These are phyloP conservation scores for Eupithecia dodoneata DNA, from an alignment of 2,888 invertebrate species.

Conservation along the genomic window DNA sequence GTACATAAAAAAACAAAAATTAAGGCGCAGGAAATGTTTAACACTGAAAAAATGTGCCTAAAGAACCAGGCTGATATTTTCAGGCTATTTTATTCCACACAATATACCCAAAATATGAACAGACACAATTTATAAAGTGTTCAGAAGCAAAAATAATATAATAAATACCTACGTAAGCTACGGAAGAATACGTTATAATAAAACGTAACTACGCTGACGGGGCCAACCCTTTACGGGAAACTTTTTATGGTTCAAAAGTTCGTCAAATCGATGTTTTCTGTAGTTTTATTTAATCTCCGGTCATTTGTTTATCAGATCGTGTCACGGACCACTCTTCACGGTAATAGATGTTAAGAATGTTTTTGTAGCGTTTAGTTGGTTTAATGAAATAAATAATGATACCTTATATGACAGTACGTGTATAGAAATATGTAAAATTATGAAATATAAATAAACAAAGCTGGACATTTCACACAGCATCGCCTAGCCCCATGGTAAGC, in stretches of 20 bases:
- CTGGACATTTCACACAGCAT: too few species aligned
- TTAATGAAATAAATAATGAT: too few species aligned
- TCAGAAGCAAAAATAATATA: conserved; percentile 24
- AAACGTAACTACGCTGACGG: conserved; percentile 11
- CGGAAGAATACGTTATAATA: conserved; percentile 11
- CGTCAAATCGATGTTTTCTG: neutral
- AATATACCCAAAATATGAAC: conserved; percentile 4
- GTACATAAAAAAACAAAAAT: neutral
- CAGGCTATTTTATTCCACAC: neutral
- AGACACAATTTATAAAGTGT: conserved; percentile 21
- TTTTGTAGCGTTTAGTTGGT: neutral
- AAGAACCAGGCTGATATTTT: neutral
- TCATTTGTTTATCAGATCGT: neutral
- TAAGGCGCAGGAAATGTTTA: neutral
- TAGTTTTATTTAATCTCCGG: neutral
- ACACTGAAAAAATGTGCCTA: neutral
- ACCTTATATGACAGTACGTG: too few species aligned
- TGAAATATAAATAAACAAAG: too few species aligned
- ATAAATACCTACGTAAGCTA: conserved; percentile 16
- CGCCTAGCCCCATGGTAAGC: too few species aligned
- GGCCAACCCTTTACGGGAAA: conserved; percentile 19
- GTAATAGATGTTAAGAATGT: neutral
- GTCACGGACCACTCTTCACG: neutral
- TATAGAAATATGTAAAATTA: too few species aligned
- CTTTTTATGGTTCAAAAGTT: conserved; percentile 7